A percentile compares a stretch with the other conserved stretches of the same genome.
phyloP scores from a whole-genome alignment of 2,113 vertebrate genomes.

The Callorhinus ursinus region DNA sequence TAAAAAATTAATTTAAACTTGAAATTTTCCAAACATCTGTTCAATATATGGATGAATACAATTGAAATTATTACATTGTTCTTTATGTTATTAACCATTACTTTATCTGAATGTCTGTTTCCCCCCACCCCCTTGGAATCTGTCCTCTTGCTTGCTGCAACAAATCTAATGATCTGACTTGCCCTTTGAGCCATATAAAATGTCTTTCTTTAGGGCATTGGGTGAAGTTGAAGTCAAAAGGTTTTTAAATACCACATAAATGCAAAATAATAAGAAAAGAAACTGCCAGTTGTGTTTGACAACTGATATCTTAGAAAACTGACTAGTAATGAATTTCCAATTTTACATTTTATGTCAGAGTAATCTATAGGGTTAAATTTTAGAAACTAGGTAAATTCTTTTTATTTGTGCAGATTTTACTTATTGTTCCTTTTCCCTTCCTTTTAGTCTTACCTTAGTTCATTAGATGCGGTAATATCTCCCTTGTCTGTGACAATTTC shows the following conservation, averaged over 20 bases:
- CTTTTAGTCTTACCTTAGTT: constrained; percentile 86
- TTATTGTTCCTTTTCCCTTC: constrained; percentile 82
- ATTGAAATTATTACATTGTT: neutral
- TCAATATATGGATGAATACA: neutral
- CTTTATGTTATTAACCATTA: neutral
- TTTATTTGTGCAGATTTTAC: constrained; percentile 84
- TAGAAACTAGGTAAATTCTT: constrained; percentile 82
- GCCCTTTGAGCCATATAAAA: neutral
- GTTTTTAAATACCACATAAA: neutral
- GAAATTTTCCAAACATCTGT: neutral
- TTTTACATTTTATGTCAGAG: constrained; percentile 62
- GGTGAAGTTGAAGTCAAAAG: constrained; percentile 1
- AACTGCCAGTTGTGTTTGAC: neutral
- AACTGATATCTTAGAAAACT: constrained; percentile 15
- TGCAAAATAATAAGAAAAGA: neutral
- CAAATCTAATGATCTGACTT: neutral
- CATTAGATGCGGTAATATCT: constrained; percentile 87
- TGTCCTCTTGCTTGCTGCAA: neutral
- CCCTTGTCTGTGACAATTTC: constrained; percentile 89
- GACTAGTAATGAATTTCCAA: neutral
- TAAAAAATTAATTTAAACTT: neutral
- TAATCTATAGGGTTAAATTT: constrained; percentile 84
- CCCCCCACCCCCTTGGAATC: neutral
- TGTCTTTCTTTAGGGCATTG: neutral
- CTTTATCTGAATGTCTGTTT: neutral